These are phyloP conservation scores for Galbula dea DNA, from an alignment of 2,113 vertebrate species.

Conservation along the genomic window DNA sequence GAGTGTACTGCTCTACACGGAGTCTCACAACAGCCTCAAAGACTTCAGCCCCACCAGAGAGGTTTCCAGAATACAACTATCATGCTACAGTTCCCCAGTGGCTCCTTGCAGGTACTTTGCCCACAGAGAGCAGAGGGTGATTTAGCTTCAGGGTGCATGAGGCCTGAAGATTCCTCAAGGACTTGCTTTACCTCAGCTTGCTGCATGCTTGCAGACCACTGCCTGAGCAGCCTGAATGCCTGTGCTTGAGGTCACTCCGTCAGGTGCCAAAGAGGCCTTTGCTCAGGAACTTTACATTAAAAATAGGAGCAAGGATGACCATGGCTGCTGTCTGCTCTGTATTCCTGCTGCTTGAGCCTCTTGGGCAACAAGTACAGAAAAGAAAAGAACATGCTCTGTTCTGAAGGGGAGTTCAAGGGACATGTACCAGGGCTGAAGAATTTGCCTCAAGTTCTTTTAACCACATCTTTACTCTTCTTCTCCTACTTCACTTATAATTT, in stretches of 20 bases:
- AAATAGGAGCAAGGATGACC: neutral
- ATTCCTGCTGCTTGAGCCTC: neutral
- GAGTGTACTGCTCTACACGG: too few species aligned
- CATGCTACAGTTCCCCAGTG: neutral
- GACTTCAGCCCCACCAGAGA: neutral
- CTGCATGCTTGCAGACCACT: neutral
- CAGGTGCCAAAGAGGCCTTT: neutral
- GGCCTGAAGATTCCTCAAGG: neutral
- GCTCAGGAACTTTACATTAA: neutral
- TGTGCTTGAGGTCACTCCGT: accelerated
- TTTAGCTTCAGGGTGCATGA: neutral
- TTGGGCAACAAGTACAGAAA: neutral
- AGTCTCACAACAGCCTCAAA: accelerated
- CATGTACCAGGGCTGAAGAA: neutral
- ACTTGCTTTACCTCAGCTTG: neutral
- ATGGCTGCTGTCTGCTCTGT: neutral
- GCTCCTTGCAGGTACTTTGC: neutral
- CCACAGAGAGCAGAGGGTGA: neutral
- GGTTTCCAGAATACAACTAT: neutral
- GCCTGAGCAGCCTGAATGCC: neutral
- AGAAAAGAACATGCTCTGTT: neutral
- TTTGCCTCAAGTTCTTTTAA: neutral
- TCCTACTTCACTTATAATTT: neutral
- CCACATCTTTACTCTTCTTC: neutral
- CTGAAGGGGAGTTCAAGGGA: neutral